These are phyloP conservation scores for Theonella swinhoei DNA, from an alignment of 37 sponge, comb jelly and placozoan genomes.

Conservation along the genomic window DNA sequence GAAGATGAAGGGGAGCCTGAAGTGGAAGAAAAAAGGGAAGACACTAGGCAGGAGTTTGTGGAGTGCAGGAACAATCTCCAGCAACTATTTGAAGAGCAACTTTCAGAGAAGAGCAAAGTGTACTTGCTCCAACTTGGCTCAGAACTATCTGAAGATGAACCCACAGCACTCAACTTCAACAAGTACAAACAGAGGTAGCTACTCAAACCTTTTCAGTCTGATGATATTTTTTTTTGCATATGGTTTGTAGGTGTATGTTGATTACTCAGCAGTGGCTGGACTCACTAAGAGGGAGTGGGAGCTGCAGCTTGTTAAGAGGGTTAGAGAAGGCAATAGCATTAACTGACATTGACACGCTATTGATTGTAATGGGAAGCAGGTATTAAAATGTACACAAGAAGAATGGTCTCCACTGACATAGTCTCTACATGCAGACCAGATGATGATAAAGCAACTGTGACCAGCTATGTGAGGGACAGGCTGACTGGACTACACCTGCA, in stretches of 20 bases:
- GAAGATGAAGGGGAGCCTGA: background rate
- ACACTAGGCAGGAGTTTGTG: background rate
- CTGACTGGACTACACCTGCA: background rate
- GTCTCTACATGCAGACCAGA: no score
- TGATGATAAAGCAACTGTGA: background rate
- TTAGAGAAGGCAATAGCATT: slow-evolving; percentile 30
- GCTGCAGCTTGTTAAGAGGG: slow-evolving; percentile 24
- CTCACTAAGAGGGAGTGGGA: background rate
- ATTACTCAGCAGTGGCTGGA: slow-evolving; percentile 20
- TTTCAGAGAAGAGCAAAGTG: slow-evolving; percentile 7
- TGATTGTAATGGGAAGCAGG: slow-evolving; percentile 18
- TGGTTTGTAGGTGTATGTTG: background rate
- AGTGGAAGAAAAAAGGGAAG: background rate
- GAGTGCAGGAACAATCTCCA: slow-evolving; percentile 2
- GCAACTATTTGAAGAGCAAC: slow-evolving; percentile 25
- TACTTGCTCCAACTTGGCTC: slow-evolving; percentile 23
- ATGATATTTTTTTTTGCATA: background rate
- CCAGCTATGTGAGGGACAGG: background rate
- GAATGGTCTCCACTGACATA: no score
- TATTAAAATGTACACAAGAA: no score
- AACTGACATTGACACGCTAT: slow-evolving; percentile 21
- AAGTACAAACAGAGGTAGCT: background rate
- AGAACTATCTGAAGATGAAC: background rate
- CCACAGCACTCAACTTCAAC: slow-evolving; percentile 5
- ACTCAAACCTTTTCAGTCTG: background rate